Base-by-base conservation (phyloP, 2,888 invertebrate genomes). In the Sicus ferrugineus region DNA sequence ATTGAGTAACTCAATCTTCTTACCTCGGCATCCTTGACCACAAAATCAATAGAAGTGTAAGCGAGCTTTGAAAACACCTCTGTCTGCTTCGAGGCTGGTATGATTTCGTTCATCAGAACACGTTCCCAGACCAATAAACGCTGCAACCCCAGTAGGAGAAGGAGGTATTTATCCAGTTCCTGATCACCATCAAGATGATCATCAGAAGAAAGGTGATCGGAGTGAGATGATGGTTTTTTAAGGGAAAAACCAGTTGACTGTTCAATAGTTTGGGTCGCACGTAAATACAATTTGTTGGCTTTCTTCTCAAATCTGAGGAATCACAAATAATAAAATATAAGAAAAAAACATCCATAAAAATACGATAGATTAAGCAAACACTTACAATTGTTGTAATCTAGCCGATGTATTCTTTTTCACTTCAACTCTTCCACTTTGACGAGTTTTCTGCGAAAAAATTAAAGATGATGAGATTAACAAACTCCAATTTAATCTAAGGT, bases 101-200 rank as follows among this genome's bases (percentile, higher is more conserved):
- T 91, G 9, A 97, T 92, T 38, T 93, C 94, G 63, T 91, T 89
- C 88, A 97, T 92, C 38, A 93, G 85, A 62, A 91, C 88, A 74
- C 93, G 90, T 85, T 98, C 97, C 83, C 93, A 92, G 77, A 96
- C 93, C 88, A 97, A 93, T 21, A 97, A 87, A 69, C 93, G 91
- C 72, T 93, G 92, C 70, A 96, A 87, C 1, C 93, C 94, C 38
- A 94, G 91, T 4, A 96, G 90, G 78, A 94, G 89, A 54, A 93
- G 89, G 72, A 96, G 86, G 84, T 94, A 95, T 80, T 92, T 91
- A 78, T 94, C 93, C 87, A 93, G 90, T 85, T 95, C 95, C 78
- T 92, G 90, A 81, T 94, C 94, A 68, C 91, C 91, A 74, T 91
- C 83, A 30, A 80, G 72, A 73, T 81, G 74, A 72, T 86, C 86